Conservation (phyloP, 1,140 invertebrate species). For the Bombus ignitus region DNA sequence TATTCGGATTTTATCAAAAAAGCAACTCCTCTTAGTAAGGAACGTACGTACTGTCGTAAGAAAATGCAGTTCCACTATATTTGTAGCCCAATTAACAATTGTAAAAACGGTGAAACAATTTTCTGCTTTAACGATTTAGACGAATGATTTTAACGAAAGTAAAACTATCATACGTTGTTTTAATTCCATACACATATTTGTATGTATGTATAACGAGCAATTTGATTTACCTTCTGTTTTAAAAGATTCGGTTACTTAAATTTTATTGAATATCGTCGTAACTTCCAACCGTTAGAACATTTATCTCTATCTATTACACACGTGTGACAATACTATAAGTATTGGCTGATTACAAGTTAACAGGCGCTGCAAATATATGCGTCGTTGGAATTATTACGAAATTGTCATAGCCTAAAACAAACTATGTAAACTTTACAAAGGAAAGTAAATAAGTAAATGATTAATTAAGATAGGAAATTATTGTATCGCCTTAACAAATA, state of each 20-base stretch:
- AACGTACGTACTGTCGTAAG: not conserved
- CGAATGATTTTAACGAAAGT: not conserved
- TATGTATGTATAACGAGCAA: not conserved
- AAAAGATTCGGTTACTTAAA: not conserved
- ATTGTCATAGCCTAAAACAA: not conserved
- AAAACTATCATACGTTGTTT: not conserved
- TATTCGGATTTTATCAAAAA: not conserved
- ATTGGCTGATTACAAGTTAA: no score
- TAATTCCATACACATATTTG: not conserved
- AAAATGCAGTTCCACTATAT: not conserved
- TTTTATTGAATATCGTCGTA: not conserved
- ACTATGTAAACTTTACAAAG: not conserved
- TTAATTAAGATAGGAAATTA: not conserved
- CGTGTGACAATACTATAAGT: no score
- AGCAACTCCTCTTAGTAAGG: accelerated
- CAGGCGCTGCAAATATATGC: no score
- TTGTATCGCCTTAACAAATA: not conserved
- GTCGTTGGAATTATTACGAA: no score
- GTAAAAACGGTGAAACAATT: not conserved
- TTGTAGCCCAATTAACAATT: not conserved
- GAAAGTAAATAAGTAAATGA: not conserved
- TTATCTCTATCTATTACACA: not conserved
- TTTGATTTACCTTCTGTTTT: not conserved
- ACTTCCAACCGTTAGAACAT: not conserved
- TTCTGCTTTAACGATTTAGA: no score